Conservation (phyloP, 2,113 vertebrate genomes). For the Ceuthmochares aereus region DNA sequence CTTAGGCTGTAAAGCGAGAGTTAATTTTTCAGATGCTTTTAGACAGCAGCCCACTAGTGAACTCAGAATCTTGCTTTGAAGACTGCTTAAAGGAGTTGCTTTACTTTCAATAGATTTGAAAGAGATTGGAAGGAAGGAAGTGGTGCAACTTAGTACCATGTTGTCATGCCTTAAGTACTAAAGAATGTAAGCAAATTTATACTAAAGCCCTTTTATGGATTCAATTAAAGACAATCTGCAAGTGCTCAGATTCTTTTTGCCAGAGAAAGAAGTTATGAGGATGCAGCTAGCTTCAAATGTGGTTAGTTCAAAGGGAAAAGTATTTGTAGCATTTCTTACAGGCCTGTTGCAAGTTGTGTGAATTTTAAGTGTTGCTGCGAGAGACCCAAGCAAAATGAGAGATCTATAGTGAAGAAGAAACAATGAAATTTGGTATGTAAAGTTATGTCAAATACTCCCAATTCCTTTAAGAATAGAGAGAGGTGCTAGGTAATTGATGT, state of each 20-base stretch:
- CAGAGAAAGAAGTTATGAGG: neutral
- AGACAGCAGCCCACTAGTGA: neutral
- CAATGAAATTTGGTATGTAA: rapidly evolving
- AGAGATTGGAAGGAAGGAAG: neutral
- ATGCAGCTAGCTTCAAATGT: neutral
- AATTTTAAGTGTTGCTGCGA: neutral
- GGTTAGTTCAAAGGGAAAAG: neutral
- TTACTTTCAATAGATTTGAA: neutral
- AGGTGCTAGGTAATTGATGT: neutral
- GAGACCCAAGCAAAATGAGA: neutral
- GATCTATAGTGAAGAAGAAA: neutral
- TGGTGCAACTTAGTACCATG: neutral
- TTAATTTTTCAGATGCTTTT: neutral
- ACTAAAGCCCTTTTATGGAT: neutral
- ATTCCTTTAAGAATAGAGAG: neutral
- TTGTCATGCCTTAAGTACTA: neutral
- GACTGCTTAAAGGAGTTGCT: neutral
- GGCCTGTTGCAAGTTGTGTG: neutral
- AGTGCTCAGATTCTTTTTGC: neutral
- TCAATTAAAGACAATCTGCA: neutral
- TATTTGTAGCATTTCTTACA: neutral
- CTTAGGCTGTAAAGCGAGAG: neutral
- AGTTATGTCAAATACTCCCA: neutral
- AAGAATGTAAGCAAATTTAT: neutral
- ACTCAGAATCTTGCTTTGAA: neutral